Percentiles rank a stretch among this genome's conserved stretches.
These are phyloP conservation scores for Hirtodrosophila cameraria DNA, from an alignment of 2,888 invertebrate species.

Conservation along the genomic window DNA sequence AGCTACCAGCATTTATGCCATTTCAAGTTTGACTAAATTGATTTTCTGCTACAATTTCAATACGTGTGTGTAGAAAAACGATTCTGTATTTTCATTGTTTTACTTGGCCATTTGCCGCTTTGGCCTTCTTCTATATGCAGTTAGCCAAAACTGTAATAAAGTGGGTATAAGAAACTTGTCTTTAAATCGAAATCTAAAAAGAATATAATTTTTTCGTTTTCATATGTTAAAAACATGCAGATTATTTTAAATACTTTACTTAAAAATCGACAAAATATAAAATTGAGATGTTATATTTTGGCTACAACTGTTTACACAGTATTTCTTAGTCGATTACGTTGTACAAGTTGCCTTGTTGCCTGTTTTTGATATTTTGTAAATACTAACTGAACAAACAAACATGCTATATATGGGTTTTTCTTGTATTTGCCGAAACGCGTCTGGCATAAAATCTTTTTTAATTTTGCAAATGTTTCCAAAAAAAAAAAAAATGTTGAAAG, in stretches of 20 bases:
- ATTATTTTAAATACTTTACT: too few species aligned
- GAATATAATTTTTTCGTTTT: too few species aligned
- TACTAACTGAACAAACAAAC: constrained; percentile 5
- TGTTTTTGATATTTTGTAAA: constrained; percentile 30
- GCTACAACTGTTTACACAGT: too few species aligned
- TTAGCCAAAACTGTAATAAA: too few species aligned
- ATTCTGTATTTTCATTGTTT: constrained; percentile 70
- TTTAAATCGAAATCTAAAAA: too few species aligned
- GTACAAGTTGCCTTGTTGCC: background rate
- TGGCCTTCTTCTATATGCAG: constrained; percentile 12
- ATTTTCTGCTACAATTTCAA: constrained; percentile 73
- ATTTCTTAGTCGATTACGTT: too few species aligned
- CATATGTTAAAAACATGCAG: too few species aligned
- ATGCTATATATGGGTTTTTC: constrained; percentile 10
- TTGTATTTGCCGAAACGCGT: constrained; percentile 60
- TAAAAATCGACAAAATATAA: too few species aligned
- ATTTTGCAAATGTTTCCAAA: constrained; percentile 46
- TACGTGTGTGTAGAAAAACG: constrained; percentile 22
- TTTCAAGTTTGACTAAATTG: constrained; percentile 71
- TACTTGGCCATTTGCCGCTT: constrained; percentile 34
- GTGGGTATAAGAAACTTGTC: too few species aligned
- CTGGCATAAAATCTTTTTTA: constrained; percentile 74
- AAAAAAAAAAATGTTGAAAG: background rate
- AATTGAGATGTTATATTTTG: too few species aligned
- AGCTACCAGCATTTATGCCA: constrained; percentile 66